Base-by-base conservation (phyloP, 2,888 invertebrate species). In the Pristionchus fissidentatus region DNA sequence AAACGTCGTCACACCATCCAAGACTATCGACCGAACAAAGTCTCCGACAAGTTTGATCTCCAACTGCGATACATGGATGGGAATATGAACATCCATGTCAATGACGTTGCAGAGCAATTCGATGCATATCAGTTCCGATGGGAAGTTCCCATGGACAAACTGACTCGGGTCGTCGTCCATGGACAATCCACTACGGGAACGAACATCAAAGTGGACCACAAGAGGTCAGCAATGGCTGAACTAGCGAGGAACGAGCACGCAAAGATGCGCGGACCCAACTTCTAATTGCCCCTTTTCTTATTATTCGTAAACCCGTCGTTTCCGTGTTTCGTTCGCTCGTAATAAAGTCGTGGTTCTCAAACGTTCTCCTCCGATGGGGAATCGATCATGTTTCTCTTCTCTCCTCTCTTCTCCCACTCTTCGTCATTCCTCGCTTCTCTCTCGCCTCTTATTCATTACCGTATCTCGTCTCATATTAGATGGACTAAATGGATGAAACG, bases 401-500 rank as follows among this genome's bases (percentile, higher is more conserved):
- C 49, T 77, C 77, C 32, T 70, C 70, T 70, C 70, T 70, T 22
- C 43, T 43, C 29, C 4, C 29, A 73, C 46, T 49, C 13, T 43
- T 46, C 73, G 46, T 73, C 73, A 43, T 46, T 46, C 73, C 43
- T 46, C 41, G 10, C 55, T 35, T 78, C 55, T 78, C 43, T 19
- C 13, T 55, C 55, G 49, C 78, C 57, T 38, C 78, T 55, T 78
- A 78, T 78, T 55, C 78, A 55, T 78, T 78, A 55, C 52, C 78
- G 52, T 55, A 55, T 78, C 57, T 78, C 78, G 10, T n/a, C 57
- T 78, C 78, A 73, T 73, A 73, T 73, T 73, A 46, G 43, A 46
- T 73, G 46, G 43, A 46, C 73, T 73, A 73, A 73, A 73, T 78
- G 55, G 73, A 73, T 73, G 73, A 46, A 73, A 46, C 41, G 46